A percentile compares a stretch with the other conserved stretches of the same genome.
phyloP scores from a whole-genome alignment of 1,140 invertebrate species.

The Meloidogyne chitwoodi region DNA sequence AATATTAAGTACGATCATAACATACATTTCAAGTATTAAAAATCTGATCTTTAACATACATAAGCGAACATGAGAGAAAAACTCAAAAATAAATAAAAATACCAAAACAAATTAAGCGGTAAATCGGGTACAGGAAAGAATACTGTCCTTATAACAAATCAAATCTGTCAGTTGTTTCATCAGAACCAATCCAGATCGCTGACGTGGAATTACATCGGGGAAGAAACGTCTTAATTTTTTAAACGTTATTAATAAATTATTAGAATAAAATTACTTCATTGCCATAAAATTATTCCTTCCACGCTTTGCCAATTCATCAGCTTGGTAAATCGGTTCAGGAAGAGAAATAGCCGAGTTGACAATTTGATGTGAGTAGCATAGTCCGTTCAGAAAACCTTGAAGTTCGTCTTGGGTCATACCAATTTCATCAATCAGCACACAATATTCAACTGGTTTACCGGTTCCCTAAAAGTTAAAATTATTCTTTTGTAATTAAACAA shows the following conservation, averaged over 20 bases:
- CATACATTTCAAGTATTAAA: too few species aligned
- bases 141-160: constrained; percentile 11
- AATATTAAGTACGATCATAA: too few species aligned
- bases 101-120: constrained; percentile 12
- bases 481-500: background rate
- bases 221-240: constrained; percentile 12
- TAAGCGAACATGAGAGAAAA: background rate
- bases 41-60: background rate
- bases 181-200: background rate
- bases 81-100: background rate
- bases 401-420: constrained; percentile 24
- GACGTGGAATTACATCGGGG: constrained; percentile 14
- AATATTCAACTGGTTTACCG: constrained; percentile 31
- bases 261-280: constrained; percentile 27
- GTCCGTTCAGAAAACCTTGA: constrained; percentile 28
- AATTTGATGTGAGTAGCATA: constrained; percentile 37
- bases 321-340: constrained; percentile 40
- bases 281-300: constrained; percentile 33
- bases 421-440: constrained; percentile 26
- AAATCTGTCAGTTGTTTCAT: constrained; percentile 11
- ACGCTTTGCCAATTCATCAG: constrained; percentile 37
- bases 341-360: constrained; percentile 32
- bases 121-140: constrained; percentile 16
- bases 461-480: constrained; percentile 13
- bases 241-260: background rate